phyloP scores from a whole-genome alignment of 2,113 vertebrate species.

The Phocoena phocoena region DNA sequence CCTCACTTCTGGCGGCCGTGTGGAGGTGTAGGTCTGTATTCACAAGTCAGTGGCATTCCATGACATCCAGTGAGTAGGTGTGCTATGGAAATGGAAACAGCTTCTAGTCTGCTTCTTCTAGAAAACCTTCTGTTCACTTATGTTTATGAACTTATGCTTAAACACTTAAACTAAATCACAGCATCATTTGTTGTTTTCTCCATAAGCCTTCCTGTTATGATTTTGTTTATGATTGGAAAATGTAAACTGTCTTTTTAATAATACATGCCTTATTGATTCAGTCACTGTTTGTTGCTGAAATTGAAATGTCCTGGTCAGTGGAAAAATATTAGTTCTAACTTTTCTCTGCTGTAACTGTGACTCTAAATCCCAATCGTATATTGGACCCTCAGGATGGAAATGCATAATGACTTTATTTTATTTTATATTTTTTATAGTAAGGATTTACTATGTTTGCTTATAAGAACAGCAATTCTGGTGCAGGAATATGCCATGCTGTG shows the following conservation, averaged over 20 bases:
- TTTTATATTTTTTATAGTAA: neutral
- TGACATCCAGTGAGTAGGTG: neutral
- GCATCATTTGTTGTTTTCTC: constrained; percentile 34
- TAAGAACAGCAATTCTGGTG: neutral
- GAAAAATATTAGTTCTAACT: neutral
- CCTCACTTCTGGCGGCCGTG: neutral
- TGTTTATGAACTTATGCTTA: neutral
- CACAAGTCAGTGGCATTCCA: neutral
- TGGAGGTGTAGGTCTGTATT: neutral
- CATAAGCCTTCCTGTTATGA: neutral
- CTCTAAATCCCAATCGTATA: neutral
- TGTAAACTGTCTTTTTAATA: neutral
- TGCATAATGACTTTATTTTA: neutral
- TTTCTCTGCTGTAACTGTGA: neutral
- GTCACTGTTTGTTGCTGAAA: constrained; percentile 33
- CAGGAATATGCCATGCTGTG: neutral
- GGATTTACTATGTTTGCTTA: neutral
- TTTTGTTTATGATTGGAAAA: constrained; percentile 45
- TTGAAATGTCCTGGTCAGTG: neutral
- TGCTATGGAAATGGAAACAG: neutral
- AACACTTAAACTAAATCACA: constrained; percentile 13
- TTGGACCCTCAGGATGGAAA: neutral
- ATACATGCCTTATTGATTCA: neutral
- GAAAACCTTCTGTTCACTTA: neutral
- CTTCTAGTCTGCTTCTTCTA: neutral